Evolutionary conservation across 2,113 vertebrate species (phyloP).

Genomic region (Tetrax tetrax): DNA sequence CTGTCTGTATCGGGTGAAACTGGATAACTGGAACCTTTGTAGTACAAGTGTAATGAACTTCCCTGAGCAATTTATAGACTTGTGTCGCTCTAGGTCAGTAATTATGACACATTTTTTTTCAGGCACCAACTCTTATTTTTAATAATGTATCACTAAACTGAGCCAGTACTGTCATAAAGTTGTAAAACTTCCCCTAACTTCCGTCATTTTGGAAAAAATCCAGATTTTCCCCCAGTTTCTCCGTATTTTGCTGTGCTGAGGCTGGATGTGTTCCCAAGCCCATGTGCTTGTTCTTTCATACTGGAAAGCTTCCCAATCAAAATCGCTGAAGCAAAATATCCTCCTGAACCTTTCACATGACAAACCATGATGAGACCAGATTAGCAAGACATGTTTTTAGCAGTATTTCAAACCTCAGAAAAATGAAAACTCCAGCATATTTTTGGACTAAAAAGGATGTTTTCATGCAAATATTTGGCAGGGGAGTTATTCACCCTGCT

Average conservation of each 20-base stretch:
- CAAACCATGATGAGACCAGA: not conserved
- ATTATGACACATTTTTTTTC: not conserved
- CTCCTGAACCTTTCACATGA: not conserved
- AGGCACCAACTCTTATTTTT: not conserved
- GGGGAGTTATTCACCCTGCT: not conserved
- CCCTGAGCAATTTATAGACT: too few species aligned
- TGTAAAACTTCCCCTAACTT: not conserved
- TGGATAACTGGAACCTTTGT: not conserved
- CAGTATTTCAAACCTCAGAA: not conserved
- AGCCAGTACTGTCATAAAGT: not conserved
- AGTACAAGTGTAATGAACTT: not conserved
- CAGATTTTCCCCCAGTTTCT: not conserved
- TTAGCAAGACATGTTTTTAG: not conserved
- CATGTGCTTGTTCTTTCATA: not conserved
- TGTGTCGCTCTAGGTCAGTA: accelerated
- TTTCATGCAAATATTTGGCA: not conserved
- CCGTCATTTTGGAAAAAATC: not conserved
- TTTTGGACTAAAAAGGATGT: not conserved
- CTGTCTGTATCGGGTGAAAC: not conserved
- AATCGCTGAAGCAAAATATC: not conserved
- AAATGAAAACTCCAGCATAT: not conserved
- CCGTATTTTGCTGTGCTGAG: not conserved
- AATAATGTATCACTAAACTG: not conserved
- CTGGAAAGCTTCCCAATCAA: not conserved
- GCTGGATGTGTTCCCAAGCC: not conserved